These are phyloP conservation scores for Cabera pusaria DNA, from an alignment of 2,888 invertebrate species.

Conservation along the genomic window DNA sequence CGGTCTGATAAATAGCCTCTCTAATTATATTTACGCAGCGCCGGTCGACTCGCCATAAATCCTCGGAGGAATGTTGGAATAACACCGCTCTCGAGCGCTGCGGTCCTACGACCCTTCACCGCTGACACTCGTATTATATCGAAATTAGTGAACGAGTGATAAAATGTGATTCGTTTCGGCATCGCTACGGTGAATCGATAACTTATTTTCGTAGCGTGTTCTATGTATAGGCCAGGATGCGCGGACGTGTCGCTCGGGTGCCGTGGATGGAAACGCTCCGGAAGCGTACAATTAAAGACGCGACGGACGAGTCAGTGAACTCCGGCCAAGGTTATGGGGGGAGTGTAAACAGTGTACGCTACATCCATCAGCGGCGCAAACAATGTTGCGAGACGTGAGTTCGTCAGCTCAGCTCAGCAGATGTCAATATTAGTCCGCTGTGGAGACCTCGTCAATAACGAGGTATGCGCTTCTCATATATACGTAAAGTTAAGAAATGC, in stretches of 20 bases:
- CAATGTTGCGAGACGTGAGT: slow-evolving; percentile 52
- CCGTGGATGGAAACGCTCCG: slow-evolving; percentile 64
- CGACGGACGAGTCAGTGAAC: slow-evolving; percentile 65
- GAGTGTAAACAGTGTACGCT: slow-evolving; percentile 55
- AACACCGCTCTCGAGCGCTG: slow-evolving; percentile 62
- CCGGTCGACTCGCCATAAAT: slow-evolving; percentile 75
- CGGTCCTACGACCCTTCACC: slow-evolving; percentile 55
- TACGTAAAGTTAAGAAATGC: too few relatives aligned
- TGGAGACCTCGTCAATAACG: not conserved
- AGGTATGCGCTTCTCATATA: not conserved
- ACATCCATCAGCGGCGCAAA: slow-evolving; percentile 70
- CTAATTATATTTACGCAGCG: slow-evolving; percentile 82
- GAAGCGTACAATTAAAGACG: slow-evolving; percentile 65
- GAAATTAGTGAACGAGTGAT: slow-evolving; percentile 57
- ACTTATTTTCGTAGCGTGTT: slow-evolving; percentile 26
- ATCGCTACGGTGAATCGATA: slow-evolving; percentile 41
- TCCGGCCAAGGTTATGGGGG: slow-evolving; percentile 65
- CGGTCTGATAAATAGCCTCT: slow-evolving; percentile 78
- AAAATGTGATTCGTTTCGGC: slow-evolving; percentile 51
- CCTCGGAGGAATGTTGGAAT: slow-evolving; percentile 66
- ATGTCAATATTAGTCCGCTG: slow-evolving; percentile 34
- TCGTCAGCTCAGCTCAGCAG: too few relatives aligned
- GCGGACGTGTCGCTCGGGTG: slow-evolving; percentile 60
- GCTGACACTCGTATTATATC: slow-evolving; percentile 56
- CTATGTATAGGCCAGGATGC: slow-evolving; percentile 52